Evolutionary conservation across 2,888 invertebrate genomes (phyloP), one percentile per base, ranked within the genome.

Genomic region (Dioctria linearis): DNA sequence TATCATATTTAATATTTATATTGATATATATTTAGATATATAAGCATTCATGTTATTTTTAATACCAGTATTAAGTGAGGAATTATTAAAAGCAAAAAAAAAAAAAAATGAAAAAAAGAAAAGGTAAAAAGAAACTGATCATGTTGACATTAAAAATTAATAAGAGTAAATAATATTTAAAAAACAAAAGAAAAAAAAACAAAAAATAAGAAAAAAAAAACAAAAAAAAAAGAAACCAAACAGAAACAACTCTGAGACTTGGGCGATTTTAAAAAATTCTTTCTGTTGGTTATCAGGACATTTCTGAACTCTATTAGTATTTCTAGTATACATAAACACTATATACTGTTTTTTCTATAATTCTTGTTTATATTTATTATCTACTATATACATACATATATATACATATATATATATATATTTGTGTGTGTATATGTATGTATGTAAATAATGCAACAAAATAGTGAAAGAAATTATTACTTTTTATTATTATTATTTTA

Each of bases 21-120:
- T 75, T 80, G 63, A 80, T 80, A 75, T 66, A 73, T 66, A 79
- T 73, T 57, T 80, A 80, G 46, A 71, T 71, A 80, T 63, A 73
- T 75, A 80, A 75, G 78, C 71, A 81, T 81, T 73, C 78, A 81
- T 81, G 81, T 78, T 81, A 81, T 81, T 81, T 81, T 81, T 81
- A 78, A 79, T 79, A 81, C 65, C 81, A 81, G 78, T 81, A 81
- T 81, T 81, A 81, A 79, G 51, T 79, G 54, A 71, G 71, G 63
- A 73, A 73, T 69, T 63, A 80, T 65, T 65, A 73, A 71, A 73
- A 54, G 2, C 0, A 2, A 25, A 25, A 25, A 25, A 25, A 25
- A 25, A 25, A 2, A 25, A 25, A 25, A 25, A 25, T 1, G 25
- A 25, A 25, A 25, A 25, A 25, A 25, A 25, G 25, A 25, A 25